Conservation (phyloP, 1,140 invertebrate species). For the Frieseomelitta varia region DNA sequence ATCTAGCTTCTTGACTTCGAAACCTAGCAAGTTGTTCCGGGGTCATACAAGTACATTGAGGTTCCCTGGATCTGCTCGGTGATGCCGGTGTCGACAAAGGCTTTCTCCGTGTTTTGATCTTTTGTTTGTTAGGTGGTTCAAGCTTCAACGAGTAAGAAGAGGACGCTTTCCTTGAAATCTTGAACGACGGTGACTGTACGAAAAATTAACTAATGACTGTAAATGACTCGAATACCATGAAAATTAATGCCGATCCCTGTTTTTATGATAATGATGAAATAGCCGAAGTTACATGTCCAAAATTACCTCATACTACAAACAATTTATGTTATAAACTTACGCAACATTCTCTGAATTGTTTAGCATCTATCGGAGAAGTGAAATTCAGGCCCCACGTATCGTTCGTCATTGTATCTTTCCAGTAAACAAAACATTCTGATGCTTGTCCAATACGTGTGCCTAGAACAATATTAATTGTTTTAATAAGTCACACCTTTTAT, state of each 20-base stretch:
- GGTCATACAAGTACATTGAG: slow-evolving; percentile 97
- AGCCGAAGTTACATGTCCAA: not conserved
- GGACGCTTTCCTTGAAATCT: slow-evolving; percentile 97
- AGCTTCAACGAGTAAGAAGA: slow-evolving; percentile 97
- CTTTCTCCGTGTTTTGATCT: slow-evolving; percentile 91
- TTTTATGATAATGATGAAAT: not conserved
- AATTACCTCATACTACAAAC: not conserved
- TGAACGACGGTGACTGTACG: slow-evolving; percentile 97
- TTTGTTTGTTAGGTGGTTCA: slow-evolving; percentile 93
- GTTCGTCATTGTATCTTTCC: slow-evolving; percentile 97
- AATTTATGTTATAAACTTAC: slow-evolving; percentile 87
- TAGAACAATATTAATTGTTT: slow-evolving; percentile 76
- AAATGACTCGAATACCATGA: slow-evolving; percentile 52
- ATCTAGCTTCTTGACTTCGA: slow-evolving; percentile 91
- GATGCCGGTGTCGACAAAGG: slow-evolving; percentile 96
- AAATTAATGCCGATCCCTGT: not conserved
- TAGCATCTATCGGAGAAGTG: slow-evolving; percentile 97
- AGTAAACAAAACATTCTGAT: slow-evolving; percentile 99
- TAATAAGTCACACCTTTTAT: not conserved
- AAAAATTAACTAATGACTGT: slow-evolving; percentile 65
- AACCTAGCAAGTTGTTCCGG: slow-evolving; percentile 94
- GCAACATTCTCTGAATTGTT: slow-evolving; percentile 98
- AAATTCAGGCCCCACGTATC: slow-evolving; percentile 99
- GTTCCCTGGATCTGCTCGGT: slow-evolving; percentile 93
- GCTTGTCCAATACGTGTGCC: slow-evolving; percentile 98